A percentile compares a stretch with the other conserved stretches of the same genome.
These are phyloP conservation scores for Dendrolimus pini DNA, from an alignment of 2,888 invertebrate genomes.

Conservation along the genomic window DNA sequence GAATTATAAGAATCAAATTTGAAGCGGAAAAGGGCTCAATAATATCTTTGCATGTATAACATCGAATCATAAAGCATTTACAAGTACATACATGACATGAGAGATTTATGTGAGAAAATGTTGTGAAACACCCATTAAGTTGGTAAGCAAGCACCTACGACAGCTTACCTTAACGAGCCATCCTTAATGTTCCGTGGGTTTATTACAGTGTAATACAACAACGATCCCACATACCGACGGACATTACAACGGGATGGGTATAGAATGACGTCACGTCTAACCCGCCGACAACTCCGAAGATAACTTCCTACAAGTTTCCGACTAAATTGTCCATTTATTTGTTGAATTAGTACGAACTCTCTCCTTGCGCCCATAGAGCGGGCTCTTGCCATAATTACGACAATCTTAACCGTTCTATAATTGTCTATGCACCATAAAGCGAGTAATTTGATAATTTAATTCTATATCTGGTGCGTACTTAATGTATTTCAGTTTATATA, in stretches of 20 bases:
- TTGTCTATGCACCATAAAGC: slow-evolving; percentile 23
- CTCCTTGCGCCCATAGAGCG: slow-evolving; percentile 17
- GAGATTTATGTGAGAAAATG: not conserved
- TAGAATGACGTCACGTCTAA: slow-evolving; percentile 20
- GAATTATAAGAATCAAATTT: no score
- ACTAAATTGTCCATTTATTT: slow-evolving; percentile 49
- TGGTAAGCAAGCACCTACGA: not conserved
- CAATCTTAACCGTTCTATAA: slow-evolving; percentile 30
- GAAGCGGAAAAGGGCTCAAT: no score
- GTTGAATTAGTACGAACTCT: slow-evolving; percentile 38
- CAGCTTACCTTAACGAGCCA: not conserved
- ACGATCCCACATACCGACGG: not conserved
- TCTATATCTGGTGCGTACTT: no score
- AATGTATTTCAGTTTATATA: no score
- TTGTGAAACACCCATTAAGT: not conserved
- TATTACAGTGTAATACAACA: not conserved
- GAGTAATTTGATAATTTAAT: slow-evolving; percentile 5
- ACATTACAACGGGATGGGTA: not conserved
- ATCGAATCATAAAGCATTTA: not conserved
- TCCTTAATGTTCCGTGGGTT: not conserved
- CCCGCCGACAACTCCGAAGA: slow-evolving; percentile 16
- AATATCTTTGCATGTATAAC: no score
- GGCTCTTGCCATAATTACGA: slow-evolving; percentile 21
- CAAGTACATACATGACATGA: not conserved
- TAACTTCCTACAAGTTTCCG: slow-evolving; percentile 30